These are phyloP conservation scores for Montipora cactus DNA, from an alignment of 64 coral and sea anemone species.

Conservation along the genomic window DNA sequence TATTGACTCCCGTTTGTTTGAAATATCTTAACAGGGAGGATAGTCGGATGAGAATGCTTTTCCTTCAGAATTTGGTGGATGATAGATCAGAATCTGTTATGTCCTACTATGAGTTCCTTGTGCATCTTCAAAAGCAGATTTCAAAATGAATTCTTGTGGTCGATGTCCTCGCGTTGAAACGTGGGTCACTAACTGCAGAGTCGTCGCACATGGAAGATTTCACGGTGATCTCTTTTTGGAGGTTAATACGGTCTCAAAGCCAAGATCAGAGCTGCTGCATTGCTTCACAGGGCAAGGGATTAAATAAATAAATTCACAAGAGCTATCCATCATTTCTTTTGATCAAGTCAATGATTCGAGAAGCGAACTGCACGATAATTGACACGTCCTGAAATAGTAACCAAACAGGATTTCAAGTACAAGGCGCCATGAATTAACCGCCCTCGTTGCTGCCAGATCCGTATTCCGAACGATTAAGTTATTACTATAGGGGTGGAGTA, in stretches of 20 bases:
- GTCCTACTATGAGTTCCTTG: slow-evolving; percentile 95
- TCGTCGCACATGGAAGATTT: background rate
- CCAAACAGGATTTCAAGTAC: too few relatives aligned
- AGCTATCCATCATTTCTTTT: background rate
- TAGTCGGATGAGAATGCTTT: slow-evolving; percentile 74
- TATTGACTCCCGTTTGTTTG: background rate
- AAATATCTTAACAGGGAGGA: slow-evolving; percentile 71
- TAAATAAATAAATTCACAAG: background rate
- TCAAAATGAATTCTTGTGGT: slow-evolving; percentile 55
- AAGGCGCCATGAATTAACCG: background rate
- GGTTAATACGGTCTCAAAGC: background rate
- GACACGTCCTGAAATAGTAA: background rate
- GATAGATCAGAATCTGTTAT: slow-evolving; percentile 98
- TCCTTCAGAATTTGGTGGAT: slow-evolving; percentile 89
- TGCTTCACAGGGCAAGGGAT: background rate
- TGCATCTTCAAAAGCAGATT: slow-evolving; percentile 94
- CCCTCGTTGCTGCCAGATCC: background rate
- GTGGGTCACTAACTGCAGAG: background rate
- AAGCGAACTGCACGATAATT: background rate
- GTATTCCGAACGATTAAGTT: too few relatives aligned
- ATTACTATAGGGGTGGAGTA: too few relatives aligned
- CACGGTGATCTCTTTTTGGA: background rate
- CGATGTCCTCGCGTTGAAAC: too few relatives aligned
- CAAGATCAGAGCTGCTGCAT: background rate
- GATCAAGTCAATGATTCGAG: background rate